Evolutionary conservation across 2,797 vertebrate genomes (phyloP).

Genomic region (Sphaeramia orbicularis): DNA sequence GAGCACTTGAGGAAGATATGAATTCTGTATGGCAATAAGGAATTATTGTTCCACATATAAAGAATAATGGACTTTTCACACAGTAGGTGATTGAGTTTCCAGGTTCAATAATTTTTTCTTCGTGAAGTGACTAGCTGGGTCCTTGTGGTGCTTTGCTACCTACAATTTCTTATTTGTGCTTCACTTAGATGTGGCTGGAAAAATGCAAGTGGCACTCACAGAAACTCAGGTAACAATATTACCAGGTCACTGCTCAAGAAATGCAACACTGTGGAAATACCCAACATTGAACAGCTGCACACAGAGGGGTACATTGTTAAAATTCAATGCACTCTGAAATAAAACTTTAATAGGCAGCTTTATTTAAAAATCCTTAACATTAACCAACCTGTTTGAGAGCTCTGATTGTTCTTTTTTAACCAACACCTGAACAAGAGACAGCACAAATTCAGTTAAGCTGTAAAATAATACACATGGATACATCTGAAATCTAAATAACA

Average conservation of each 20-base stretch:
- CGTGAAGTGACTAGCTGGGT: slow-evolving; percentile 36
- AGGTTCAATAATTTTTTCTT: slow-evolving; percentile 40
- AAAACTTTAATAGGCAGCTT: background rate
- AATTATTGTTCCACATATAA: slow-evolving; percentile 43
- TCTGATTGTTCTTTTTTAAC: slow-evolving; percentile 1
- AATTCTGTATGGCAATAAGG: slow-evolving; percentile 55
- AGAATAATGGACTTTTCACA: slow-evolving; percentile 59
- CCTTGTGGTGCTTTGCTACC: slow-evolving; percentile 16
- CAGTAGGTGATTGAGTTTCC: slow-evolving; percentile 27
- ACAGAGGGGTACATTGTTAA: background rate
- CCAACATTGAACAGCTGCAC: background rate
- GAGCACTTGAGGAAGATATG: slow-evolving; percentile 55
- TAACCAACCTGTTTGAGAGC: background rate
- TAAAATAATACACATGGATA: background rate
- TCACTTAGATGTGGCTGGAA: slow-evolving; percentile 15
- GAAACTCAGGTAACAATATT: slow-evolving; percentile 24
- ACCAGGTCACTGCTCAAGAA: background rate
- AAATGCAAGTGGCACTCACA: slow-evolving; percentile 14
- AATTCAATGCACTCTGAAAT: slow-evolving; percentile 1
- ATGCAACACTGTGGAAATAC: background rate
- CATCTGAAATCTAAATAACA: background rate
- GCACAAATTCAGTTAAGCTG: slow-evolving; percentile 1
- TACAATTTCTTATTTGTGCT: slow-evolving; percentile 48
- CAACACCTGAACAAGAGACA: slow-evolving; percentile 1
- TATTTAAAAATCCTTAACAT: slow-evolving; percentile 1